Percentiles rank a stretch among this genome's conserved stretches.
These are phyloP conservation scores for Dendronephthya gigantea DNA, from an alignment of 64 coral and sea anemone species.

Conservation along the genomic window DNA sequence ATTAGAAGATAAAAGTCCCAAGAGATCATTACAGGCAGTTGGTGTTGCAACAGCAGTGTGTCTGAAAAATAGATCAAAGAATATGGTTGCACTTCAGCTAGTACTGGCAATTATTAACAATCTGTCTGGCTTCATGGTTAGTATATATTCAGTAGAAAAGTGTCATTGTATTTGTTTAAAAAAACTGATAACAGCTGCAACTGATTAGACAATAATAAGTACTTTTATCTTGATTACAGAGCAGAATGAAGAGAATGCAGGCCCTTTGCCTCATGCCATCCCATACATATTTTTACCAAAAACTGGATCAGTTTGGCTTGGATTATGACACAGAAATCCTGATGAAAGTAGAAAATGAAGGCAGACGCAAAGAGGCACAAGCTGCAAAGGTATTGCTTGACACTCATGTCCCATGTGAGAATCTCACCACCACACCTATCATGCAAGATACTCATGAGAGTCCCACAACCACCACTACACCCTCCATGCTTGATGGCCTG, in stretches of 20 bases:
- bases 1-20: slow-evolving; percentile 6
- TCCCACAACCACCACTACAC: not conserved
- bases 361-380: not conserved
- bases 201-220: not conserved
- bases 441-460: not conserved
- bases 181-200: not conserved
- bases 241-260: slow-evolving; percentile 15
- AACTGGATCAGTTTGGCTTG: not conserved
- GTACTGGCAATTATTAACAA: slow-evolving; percentile 10
- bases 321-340: not conserved
- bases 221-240: not conserved
- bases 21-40: not conserved
- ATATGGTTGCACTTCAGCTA: slow-evolving; percentile 12
- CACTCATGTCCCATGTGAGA: not conserved
- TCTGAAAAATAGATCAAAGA: slow-evolving; percentile 16
- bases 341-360: slow-evolving; percentile 7
- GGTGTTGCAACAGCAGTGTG: not conserved
- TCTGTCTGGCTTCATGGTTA: not conserved
- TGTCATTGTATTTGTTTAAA: not conserved
- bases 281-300: slow-evolving; percentile 3
- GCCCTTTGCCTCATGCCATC: slow-evolving; percentile 13
- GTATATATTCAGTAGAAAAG: not conserved
- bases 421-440: not conserved
- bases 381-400: not conserved
- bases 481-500: not conserved